A percentile compares a stretch with the other conserved stretches of the same genome.
phyloP scores from a whole-genome alignment of 2,797 vertebrate genomes.

The Bovichtus variegatus region DNA sequence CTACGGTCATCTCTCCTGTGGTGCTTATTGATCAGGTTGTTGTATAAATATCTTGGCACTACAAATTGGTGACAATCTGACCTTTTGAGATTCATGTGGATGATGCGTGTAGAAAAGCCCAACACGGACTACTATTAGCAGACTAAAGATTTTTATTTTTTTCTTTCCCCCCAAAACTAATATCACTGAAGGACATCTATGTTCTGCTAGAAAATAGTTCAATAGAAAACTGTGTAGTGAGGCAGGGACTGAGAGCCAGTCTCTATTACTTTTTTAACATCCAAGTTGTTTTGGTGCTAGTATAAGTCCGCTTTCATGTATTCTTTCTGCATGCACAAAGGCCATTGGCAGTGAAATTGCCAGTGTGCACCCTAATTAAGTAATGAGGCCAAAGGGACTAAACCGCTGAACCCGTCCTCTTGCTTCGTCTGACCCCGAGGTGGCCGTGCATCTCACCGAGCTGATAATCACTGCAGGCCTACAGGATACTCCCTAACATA shows the following conservation, averaged over 20 bases:
- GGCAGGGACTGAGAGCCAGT: not conserved
- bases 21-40: too few species aligned
- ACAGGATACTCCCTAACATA: slow-evolving; percentile 45
- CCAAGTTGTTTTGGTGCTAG: slow-evolving; percentile 20
- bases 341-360: slow-evolving; percentile 45
- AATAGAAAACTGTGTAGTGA: not conserved
- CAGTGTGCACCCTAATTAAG: slow-evolving; percentile 72
- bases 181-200: too few species aligned
- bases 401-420: slow-evolving; percentile 45
- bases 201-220: not conserved
- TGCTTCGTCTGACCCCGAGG: slow-evolving; percentile 66
- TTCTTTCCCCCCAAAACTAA: not conserved
- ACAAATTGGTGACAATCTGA: too few species aligned
- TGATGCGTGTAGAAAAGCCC: too few species aligned
- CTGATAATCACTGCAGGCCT: slow-evolving; percentile 67
- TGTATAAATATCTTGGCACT: too few species aligned
- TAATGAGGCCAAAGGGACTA: slow-evolving; percentile 73
- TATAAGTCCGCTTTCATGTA: slow-evolving; percentile 12
- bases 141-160: not conserved
- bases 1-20: too few species aligned
- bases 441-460: slow-evolving; percentile 59
- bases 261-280: not conserved
- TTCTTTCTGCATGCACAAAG: slow-evolving; percentile 33
- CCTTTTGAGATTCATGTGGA: too few species aligned
- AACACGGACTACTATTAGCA: too few species aligned